Evolutionary conservation across 2,113 vertebrate species (phyloP), one percentile per base, ranked within the genome.

Genomic region (Pluvialis apricaria): DNA sequence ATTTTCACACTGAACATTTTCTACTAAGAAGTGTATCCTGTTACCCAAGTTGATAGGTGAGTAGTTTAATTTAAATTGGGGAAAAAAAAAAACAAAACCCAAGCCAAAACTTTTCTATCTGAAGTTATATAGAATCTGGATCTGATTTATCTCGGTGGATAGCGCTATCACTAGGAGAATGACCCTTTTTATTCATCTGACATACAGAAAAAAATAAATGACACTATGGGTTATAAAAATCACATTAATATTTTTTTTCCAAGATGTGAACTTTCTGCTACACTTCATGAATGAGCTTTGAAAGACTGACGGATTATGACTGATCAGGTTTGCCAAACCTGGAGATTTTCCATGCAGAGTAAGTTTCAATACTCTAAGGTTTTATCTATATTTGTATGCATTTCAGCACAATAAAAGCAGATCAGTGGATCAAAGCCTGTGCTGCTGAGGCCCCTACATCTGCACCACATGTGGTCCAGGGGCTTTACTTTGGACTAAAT

Each of bases 391-490:
- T 71, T 96, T 89, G n/a, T 71, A 64, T 36, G 15, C 40, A 86
- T 55, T 94, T 91, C 80, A 91, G n/a, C 57, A 91, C 69, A 88
- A 68, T 89, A 78, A 89, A 81, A 86, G n/a, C 29, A 91, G 72
- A 91, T 18, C n/a, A 52, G 11, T 25, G 69, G 80, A 95, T 91
- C 77, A 91, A 91, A 96, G 32, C n/a, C 26, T 15, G 73, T 60
- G 29, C 9, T 92, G 49, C 21, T 83, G 81, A 72, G 83, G 66
- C 18, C 13, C 22, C 47, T 75, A 40, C 80, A 75, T 81, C 60
- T 96, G 92, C 15, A 75, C 31, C 51, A 84, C 89, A 78, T 31
- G 69, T 75, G 86, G 38, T 68, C 18, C n/a, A 47, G n/a, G 47
- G 61, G 8, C 20, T 87, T 92, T 71, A 38, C 22, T 89, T 92